Evolutionary conservation across 2,888 invertebrate species (phyloP), one percentile per base, ranked within the genome.

Genomic region (Perithous albicinctus): DNA sequence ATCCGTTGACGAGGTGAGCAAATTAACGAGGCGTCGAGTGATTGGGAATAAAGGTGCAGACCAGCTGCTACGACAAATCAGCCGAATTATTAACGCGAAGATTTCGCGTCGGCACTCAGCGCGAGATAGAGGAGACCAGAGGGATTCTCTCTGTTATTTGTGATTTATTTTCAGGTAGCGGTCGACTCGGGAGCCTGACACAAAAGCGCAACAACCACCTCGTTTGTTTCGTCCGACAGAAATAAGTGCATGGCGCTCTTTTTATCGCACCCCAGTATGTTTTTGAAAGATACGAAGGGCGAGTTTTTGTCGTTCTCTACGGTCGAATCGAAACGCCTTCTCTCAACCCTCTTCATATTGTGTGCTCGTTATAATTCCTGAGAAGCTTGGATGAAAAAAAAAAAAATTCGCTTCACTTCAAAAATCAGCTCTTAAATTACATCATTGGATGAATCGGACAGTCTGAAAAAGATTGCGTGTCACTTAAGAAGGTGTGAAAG

Each of bases 251-350:
- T 35, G 63, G 38, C 29, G 38, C 46, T 56, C 78, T 89, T 89
- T 89, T 89, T 89, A 76, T 80, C 78, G 59, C 51, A 80, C 59
- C 67, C 85, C 80, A 88, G 90, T 91, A 88, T 90, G 89, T 91
- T 91, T 91, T 91, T 89, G 89, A 91, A 90, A 91, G 88, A 90
- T 88, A 89, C 87, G 86, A 88, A 89, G 86, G 84, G 86, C 88
- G 75, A 61, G 38, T 70, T 77, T 79, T 80, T 79, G 63, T 61
- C 43, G 38, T 15, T 35, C 38, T 10, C 23, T 43, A 18, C n/a
- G 61, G 29, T n/a, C 70, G 35, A 51, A 51, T 48, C 56, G 66
- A 41, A 70, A 74, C 78, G 80, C 70, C 74, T n/a, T n/a, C n/a
- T 74, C 74, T 74, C 61, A 64, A 76, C 66, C 26, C 35, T 56